A percentile compares a stretch with the other conserved stretches of the same genome.
Evolutionary conservation across 2,797 vertebrate species (phyloP).

Genomic region (Enoplosus armatus): DNA sequence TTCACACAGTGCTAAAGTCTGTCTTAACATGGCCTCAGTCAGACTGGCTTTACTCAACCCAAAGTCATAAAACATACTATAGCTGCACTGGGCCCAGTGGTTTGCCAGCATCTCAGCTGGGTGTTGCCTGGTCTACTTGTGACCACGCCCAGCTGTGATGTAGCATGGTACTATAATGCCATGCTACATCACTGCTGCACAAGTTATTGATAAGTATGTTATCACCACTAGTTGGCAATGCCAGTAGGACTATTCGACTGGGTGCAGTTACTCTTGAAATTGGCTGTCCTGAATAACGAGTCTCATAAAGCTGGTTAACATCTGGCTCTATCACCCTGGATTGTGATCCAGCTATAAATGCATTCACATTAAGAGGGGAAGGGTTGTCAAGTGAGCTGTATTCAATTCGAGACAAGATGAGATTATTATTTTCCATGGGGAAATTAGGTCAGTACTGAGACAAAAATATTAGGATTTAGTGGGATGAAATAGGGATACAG

Average conservation of each 20-base stretch:
- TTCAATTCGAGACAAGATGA: slow-evolving; percentile 18
- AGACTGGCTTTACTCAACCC: neutral
- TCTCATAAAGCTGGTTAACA: slow-evolving; percentile 2
- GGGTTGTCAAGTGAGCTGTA: neutral
- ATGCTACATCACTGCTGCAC: neutral
- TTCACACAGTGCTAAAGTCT: slow-evolving; percentile 27
- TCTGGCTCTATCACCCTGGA: neutral
- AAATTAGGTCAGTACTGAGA: neutral
- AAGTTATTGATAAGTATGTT: neutral
- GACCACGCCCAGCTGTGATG: neutral
- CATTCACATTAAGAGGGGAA: neutral
- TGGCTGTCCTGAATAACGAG: neutral
- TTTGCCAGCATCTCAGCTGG: neutral
- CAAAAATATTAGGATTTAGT: neutral
- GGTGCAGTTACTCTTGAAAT: neutral
- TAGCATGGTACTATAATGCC: neutral
- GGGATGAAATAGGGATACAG: neutral
- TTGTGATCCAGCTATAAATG: neutral
- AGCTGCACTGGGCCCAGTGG: neutral
- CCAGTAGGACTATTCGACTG: neutral
- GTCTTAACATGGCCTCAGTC: slow-evolving; percentile 28
- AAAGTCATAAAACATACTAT: no score
- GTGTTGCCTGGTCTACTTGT: neutral
- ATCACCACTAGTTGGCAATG: neutral
- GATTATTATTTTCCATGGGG: neutral